Percentiles rank a stretch among this genome's conserved stretches.
Evolutionary conservation across 2,888 invertebrate species (phyloP).

Genomic region (Athalia cordata): DNA sequence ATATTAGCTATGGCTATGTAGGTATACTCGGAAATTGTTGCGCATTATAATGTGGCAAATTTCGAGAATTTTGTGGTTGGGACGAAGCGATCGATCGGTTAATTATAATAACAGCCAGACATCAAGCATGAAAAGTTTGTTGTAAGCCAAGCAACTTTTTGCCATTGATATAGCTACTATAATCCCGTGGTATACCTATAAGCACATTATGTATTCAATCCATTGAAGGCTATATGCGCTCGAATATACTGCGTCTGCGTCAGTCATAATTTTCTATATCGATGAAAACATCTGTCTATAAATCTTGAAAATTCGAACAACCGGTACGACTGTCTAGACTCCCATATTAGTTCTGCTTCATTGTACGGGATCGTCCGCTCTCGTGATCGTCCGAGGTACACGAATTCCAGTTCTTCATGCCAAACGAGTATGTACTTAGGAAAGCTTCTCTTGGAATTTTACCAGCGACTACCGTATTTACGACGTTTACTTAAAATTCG

Average conservation of each 20-base stretch:
- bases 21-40: not conserved
- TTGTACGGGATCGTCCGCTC: conserved; percentile 19
- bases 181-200: no score
- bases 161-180: no score
- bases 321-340: conserved; percentile 26
- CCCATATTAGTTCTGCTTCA: conserved; percentile 16
- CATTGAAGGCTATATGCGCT: no score
- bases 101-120: conserved; percentile 14
- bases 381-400: not conserved
- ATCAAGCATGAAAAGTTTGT: not conserved
- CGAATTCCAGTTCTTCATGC: conserved; percentile 18
- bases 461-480: conserved; percentile 3
- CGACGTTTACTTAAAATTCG: not conserved
- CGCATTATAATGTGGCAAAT: conserved; percentile 11
- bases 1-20: not conserved
- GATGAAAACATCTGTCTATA: not conserved
- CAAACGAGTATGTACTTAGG: conserved; percentile 22
- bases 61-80: conserved; percentile 29
- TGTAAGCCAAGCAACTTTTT: not conserved
- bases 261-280: not conserved
- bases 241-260: not conserved
- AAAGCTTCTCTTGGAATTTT: not conserved
- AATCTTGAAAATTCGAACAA: not conserved
- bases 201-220: no score
- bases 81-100: conserved; percentile 13